Conservation (phyloP, 2,888 invertebrate genomes). For the Rhingia rostrata region DNA sequence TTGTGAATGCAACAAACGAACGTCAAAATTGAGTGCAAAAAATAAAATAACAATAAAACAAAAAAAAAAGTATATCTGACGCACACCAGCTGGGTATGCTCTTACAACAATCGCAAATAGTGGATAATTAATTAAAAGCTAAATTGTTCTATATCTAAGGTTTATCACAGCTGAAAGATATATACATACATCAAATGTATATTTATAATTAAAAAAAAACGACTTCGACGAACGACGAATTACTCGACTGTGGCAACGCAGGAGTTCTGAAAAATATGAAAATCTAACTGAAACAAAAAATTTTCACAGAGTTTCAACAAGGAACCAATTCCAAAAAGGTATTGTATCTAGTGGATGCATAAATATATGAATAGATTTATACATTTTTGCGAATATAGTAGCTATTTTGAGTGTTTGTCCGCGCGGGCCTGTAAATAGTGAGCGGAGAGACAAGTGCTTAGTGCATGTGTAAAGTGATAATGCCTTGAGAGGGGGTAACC, state of each 20-base stretch:
- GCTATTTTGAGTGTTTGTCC: slow-evolving; percentile 34
- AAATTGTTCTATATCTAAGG: slow-evolving; percentile 28
- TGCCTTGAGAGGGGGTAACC: slow-evolving; percentile 9
- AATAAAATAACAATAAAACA: slow-evolving; percentile 28
- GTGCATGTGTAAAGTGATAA: slow-evolving; percentile 7
- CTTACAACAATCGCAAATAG: slow-evolving; percentile 40
- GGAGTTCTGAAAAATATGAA: slow-evolving; percentile 64
- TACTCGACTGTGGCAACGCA: slow-evolving; percentile 66
- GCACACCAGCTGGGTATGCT: slow-evolving; percentile 39
- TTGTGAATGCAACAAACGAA: slow-evolving; percentile 37
- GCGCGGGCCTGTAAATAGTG: slow-evolving; percentile 20
- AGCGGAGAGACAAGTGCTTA: slow-evolving; percentile 10
- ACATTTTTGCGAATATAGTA: slow-evolving; percentile 17
- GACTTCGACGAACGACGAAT: slow-evolving; percentile 70
- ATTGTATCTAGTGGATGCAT: neutral
- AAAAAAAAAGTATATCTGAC: slow-evolving; percentile 45
- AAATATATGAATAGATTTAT: slow-evolving; percentile 8
- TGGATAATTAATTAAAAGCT: slow-evolving; percentile 43
- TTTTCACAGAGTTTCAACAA: slow-evolving; percentile 46
- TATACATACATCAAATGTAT: slow-evolving; percentile 5
- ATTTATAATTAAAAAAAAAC: slow-evolving; percentile 38
- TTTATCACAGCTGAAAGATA: slow-evolving; percentile 33
- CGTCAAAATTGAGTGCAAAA: slow-evolving; percentile 25
- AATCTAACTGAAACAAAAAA: slow-evolving; percentile 12
- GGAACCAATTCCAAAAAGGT: slow-evolving; percentile 68